Evolutionary conservation across 1,140 invertebrate genomes (phyloP), one percentile per base, ranked within the genome.

Genomic region (Galleria mellonella): DNA sequence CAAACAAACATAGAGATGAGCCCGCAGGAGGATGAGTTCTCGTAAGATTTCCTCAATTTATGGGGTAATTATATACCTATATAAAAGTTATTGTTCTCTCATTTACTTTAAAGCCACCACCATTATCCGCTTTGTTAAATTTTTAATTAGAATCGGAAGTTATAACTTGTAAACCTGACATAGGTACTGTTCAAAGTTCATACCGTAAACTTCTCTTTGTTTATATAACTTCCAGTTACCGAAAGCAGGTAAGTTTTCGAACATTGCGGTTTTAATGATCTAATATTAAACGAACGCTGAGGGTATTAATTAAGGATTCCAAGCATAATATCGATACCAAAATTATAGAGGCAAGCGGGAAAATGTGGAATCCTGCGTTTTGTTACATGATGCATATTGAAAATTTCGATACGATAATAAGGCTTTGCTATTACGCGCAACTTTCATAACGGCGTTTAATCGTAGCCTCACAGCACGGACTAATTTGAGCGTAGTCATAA

Each of bases 201-300:
- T 31, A 60, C 64, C 56, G 54, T 64, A 69, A 81, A 81, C 62
- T 81, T 81, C 54, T 40, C 67, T 68, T 77, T 79, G 79, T 83
- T 83, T 81, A 73, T 79, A 64, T 57, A 76, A 82, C 72, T 77
- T 72, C 58, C 49, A 68, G 68, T 72, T 71, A 65, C 51, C 47
- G 61, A 72, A 76, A 76, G 69, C 76, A 78, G 72, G 65, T 72
- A 82, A 82, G 77, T 81, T 82, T 75, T 72, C 62, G 63, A 75
- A 82, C 81, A 79, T 77, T 77, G 76, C 61, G 81, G 77, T 67
- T 82, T 79, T 81, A 82, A 81, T 84, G 77, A 82, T 84, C 74
- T 81, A 82, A 82, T 82, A 84, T 84, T 81, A 81, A 69, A 82
- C 64, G 77, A 74, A 79, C 72, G 66, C 55, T 58, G 62, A 57